Base-by-base conservation (phyloP, 2,113 vertebrate species). In the Lates calcarifer region DNA sequence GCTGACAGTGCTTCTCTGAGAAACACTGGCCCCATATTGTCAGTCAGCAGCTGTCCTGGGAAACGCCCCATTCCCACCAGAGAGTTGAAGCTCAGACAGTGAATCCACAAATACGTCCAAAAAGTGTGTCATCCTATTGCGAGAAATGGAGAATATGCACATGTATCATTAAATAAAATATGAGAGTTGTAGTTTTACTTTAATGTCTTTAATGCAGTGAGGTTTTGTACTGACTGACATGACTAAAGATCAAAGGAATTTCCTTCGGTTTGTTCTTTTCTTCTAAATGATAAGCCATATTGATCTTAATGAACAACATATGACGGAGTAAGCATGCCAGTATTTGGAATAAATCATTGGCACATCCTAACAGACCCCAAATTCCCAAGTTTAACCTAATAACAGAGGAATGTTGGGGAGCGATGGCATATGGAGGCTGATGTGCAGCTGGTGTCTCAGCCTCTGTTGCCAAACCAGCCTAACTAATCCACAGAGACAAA, bases 391-490 rank as follows among this genome's bases (percentile, higher is more conserved):
- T 87, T 49, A n/a, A 58, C 51, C 74, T 55, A 67, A 61, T 47
- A 47, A 76, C 70, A 49, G 41, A 66, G 66, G 72, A 63, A 53
- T 7, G 37, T 13, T 20, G 4, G 33, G 64, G 45, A 68, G 66
- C 3, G 3, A 53, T 12, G 51, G 33, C 81, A 87, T 64, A 80
- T 83, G 79, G 79, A 63, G 61, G 24, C 55, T 74, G 71, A 60
- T 74, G 80, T 78, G 79, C 77, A 75, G 77, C 80, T 87, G 73
- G 62, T 83, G 65, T 68, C 77, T 84, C 43, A 49, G 22, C 56
- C 31, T 77, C 57, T 65, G 31, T 37, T 89, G 74, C 71, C 76
- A 74, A 74, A 64, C 26, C 20, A 33, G 55, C 37, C 29, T 63
- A 24, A 22, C 6, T 47, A 72, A 77, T 56, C 72, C 75, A 64